Conservation (phyloP, 2,797 vertebrate genomes). For the Cheirogaleus major region DNA sequence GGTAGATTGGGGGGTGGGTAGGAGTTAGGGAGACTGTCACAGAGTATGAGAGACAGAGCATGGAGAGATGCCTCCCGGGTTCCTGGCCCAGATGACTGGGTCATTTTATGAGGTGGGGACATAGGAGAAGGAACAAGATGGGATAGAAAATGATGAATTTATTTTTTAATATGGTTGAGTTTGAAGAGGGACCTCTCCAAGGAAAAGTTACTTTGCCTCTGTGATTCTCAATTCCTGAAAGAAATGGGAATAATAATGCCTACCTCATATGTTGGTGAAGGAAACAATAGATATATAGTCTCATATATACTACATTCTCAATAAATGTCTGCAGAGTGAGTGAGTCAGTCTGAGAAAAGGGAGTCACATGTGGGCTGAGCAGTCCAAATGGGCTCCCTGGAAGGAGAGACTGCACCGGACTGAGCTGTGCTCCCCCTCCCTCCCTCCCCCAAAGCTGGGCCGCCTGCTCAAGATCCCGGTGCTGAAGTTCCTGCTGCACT, state of each 20-base stretch:
- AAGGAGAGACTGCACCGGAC: background rate
- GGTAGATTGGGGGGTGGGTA: background rate
- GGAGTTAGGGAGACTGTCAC: background rate
- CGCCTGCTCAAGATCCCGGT: constrained; percentile 91
- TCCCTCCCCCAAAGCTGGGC: constrained; percentile 85
- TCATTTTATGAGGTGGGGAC: background rate
- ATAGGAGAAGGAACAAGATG: background rate
- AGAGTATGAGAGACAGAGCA: background rate
- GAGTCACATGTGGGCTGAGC: background rate
- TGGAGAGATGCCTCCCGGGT: background rate
- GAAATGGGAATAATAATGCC: background rate
- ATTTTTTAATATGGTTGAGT: constrained; percentile 23
- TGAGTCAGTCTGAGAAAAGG: background rate
- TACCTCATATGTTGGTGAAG: background rate
- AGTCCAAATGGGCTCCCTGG: background rate
- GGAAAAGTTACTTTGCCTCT: background rate
- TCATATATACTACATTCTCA: background rate
- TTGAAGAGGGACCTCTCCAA: background rate
- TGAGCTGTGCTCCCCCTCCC: background rate
- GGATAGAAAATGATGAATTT: background rate
- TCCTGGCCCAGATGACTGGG: background rate
- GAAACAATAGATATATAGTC: background rate
- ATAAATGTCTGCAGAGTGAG: background rate
- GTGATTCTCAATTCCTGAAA: background rate
- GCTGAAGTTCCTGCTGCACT: constrained; percentile 94